These are phyloP conservation scores for Nasonia vitripennis DNA, from an alignment of 1,140 invertebrate genomes.

Conservation along the genomic window DNA sequence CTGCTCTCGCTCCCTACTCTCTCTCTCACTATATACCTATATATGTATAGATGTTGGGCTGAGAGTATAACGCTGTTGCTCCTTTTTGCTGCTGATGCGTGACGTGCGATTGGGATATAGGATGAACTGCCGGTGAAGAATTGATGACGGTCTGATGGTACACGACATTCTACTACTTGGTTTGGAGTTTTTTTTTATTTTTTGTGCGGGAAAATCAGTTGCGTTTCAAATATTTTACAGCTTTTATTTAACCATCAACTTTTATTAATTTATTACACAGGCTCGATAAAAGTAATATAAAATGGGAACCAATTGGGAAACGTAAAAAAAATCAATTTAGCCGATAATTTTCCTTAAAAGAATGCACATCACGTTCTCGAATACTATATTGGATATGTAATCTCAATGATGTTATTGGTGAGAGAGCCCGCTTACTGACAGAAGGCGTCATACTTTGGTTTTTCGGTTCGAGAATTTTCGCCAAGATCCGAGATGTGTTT, in stretches of 20 bases:
- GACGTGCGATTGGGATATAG: neutral
- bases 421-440: slow-evolving; percentile 9
- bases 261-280: slow-evolving; percentile 49
- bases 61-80: slow-evolving; percentile 22
- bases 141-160: neutral
- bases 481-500: neutral
- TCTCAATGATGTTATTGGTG: slow-evolving; percentile 8
- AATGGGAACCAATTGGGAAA: slow-evolving; percentile 45
- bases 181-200: neutral
- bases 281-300: slow-evolving; percentile 51
- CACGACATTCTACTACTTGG: neutral
- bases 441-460: neutral
- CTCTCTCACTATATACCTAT: neutral
- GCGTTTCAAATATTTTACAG: slow-evolving; percentile 32
- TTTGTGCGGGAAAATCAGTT: slow-evolving; percentile 2
- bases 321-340: slow-evolving; percentile 37
- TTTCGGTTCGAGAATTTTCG: neutral
- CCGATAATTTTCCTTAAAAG: neutral
- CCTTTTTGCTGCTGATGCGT: neutral
- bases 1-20: neutral
- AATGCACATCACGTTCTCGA: slow-evolving; percentile 47
- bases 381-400: slow-evolving; percentile 47
- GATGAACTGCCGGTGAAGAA: neutral
- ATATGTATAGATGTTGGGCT: too few species aligned
- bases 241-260: slow-evolving; percentile 53